Base-by-base conservation (phyloP, 2,888 invertebrate genomes). In the Agrochola lota region DNA sequence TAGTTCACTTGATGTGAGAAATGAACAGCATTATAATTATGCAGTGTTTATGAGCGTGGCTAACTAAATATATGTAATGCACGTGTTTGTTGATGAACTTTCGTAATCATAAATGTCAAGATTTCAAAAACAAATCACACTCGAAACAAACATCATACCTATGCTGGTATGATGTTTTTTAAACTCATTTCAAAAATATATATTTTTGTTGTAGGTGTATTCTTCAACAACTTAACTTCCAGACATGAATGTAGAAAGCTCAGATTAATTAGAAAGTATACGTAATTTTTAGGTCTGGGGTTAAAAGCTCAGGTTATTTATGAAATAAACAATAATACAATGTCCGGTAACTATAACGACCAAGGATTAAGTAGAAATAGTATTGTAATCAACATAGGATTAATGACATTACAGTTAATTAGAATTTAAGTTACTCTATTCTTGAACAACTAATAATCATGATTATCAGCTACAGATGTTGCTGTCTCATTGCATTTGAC, bases 1-100 rank as follows among this genome's bases (percentile, higher is more conserved):
- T 82, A 81, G 84, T 84, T 85, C 77, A 82, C 60, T 88, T 73
- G 67, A 78, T 77, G 71, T 80, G 77, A 83, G 76, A 83, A 84
- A 87, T 88, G 71, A 75, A 72, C 30, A 66, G 62, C 73, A 69
- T 82, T 79, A 76, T 81, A 84, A 81, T 81, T 84, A 83, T 85
- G 77, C 75, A 71, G 74, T 83, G 78, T 85, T 87, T 83, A 85
- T 78, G 82, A 70, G 67, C 63, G 17, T 71, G 49, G 52, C 46
- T 81, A 74, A 63, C 74, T 63, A 62, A 81, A 78, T 67, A 71
- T 81, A 85, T 85, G 83, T 72, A 76, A 62, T 74, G 74, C 85
- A 78, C 59, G 46, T 85, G 80, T 74, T 78, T 57, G 71, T 26
- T 62, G 52, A 40, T 67, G 63, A 59, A n/a, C 30, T 59, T 74